These are phyloP conservation scores for Ylistrum balloti DNA, from an alignment of 1,140 invertebrate genomes.

Conservation along the genomic window DNA sequence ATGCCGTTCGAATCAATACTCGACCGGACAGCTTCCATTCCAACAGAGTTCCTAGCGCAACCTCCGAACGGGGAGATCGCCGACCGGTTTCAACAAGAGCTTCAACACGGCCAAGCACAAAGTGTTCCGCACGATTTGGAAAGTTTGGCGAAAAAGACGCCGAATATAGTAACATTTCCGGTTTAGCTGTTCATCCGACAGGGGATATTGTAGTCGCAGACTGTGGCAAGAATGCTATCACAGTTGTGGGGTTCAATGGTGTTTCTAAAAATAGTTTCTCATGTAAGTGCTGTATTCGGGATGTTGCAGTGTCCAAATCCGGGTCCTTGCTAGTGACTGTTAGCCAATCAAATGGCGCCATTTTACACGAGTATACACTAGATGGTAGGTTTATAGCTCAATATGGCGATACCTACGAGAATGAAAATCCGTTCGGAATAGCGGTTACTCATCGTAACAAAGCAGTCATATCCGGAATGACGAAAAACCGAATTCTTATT, in stretches of 20 bases:
- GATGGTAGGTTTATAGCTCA: slow-evolving; percentile 49
- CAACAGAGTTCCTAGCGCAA: not conserved
- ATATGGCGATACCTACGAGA: slow-evolving; percentile 57
- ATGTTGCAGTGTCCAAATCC: slow-evolving; percentile 45
- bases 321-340: slow-evolving; percentile 53
- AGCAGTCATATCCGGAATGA: slow-evolving; percentile 81
- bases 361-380: slow-evolving; percentile 53
- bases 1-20: not conserved
- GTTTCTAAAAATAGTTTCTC: slow-evolving; percentile 45
- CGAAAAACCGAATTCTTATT: slow-evolving; percentile 96
- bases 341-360: slow-evolving; percentile 51
- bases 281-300: slow-evolving; percentile 53
- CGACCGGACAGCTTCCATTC: slow-evolving; percentile 17
- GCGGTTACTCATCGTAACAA: slow-evolving; percentile 54
- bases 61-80: not conserved
- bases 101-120: not conserved
- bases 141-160: slow-evolving; percentile 1
- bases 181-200: slow-evolving; percentile 43
- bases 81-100: not conserved
- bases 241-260: slow-evolving; percentile 51
- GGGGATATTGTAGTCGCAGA: slow-evolving; percentile 55
- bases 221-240: slow-evolving; percentile 52
- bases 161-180: slow-evolving; percentile 46
- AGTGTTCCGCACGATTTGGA: slow-evolving; percentile 42
- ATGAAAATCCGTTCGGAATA: slow-evolving; percentile 63